Conservation (phyloP, 2,888 invertebrate species). For the Eugnorisma glareosa region DNA sequence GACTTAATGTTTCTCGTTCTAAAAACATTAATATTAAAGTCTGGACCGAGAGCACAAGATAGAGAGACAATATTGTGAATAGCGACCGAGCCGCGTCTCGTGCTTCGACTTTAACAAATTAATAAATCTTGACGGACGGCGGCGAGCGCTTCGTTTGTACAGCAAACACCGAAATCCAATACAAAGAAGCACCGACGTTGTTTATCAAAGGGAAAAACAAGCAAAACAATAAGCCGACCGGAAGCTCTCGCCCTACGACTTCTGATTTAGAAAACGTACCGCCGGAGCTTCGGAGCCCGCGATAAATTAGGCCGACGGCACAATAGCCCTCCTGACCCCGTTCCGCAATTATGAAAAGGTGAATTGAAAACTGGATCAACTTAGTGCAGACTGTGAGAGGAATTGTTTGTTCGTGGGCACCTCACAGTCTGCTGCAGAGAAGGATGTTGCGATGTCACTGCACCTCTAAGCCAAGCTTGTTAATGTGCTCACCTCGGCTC, state of each 20-base stretch:
- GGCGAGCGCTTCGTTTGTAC: slow-evolving; percentile 54
- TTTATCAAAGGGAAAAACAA: slow-evolving; percentile 79
- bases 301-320: slow-evolving; percentile 72
- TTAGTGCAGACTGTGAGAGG: slow-evolving; percentile 54
- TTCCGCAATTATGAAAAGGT: slow-evolving; percentile 73
- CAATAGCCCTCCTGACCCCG: slow-evolving; percentile 69
- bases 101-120: slow-evolving; percentile 57
- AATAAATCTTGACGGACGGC: slow-evolving; percentile 57
- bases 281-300: slow-evolving; percentile 50
- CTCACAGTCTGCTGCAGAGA: not conserved
- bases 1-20: not conserved
- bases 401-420: slow-evolving; percentile 28
- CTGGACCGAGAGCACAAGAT: slow-evolving; percentile 24
- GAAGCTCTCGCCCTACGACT: slow-evolving; percentile 69
- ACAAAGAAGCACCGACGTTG: slow-evolving; percentile 81
- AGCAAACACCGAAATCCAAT: slow-evolving; percentile 74
- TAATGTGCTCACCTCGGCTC: slow-evolving; percentile 21
- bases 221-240: slow-evolving; percentile 75
- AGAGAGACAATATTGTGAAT: slow-evolving; percentile 44
- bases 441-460: not conserved
- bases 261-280: slow-evolving; percentile 69
- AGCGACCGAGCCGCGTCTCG: slow-evolving; percentile 11
- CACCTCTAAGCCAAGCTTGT: not conserved
- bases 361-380: slow-evolving; percentile 71
- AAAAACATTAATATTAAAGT: slow-evolving; percentile 24